Conservation (phyloP, 2,888 invertebrate species). For the Trachelus stipa region DNA sequence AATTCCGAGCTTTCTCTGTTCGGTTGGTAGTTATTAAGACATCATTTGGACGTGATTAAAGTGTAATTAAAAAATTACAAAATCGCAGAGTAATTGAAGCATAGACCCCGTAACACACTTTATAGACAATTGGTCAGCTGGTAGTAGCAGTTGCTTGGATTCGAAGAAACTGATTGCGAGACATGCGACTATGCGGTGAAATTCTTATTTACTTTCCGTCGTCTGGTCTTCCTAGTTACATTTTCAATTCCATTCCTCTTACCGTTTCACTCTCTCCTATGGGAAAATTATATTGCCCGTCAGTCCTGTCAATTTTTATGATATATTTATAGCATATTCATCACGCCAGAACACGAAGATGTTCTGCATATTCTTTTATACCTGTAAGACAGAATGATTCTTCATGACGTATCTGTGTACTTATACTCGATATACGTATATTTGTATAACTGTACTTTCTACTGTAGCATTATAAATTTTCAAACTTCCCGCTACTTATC, state of each 20-base stretch:
- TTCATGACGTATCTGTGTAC: background rate
- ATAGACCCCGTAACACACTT: constrained; percentile 41
- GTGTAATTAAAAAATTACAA: constrained; percentile 43
- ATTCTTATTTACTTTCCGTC: background rate
- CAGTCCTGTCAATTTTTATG: background rate
- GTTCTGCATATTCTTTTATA: background rate
- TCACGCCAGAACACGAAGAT: background rate
- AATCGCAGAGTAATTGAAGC: constrained; percentile 38
- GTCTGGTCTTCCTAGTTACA: background rate
- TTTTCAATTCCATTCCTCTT: background rate
- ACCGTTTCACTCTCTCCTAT: background rate
- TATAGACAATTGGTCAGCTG: background rate
- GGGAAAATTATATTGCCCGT: background rate
- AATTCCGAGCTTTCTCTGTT: constrained; percentile 4
- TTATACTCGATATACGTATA: background rate
- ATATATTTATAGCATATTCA: background rate
- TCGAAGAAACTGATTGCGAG: background rate
- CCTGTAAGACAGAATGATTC: background rate
- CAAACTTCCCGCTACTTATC: background rate
- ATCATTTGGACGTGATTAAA: constrained; percentile 4
- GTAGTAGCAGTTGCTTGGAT: background rate
- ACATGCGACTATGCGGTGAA: background rate
- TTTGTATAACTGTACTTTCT: background rate
- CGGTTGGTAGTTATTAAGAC: background rate
- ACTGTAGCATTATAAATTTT: background rate